phyloP scores from a whole-genome alignment of 2,888 invertebrate genomes.

The Dicycla oo region DNA sequence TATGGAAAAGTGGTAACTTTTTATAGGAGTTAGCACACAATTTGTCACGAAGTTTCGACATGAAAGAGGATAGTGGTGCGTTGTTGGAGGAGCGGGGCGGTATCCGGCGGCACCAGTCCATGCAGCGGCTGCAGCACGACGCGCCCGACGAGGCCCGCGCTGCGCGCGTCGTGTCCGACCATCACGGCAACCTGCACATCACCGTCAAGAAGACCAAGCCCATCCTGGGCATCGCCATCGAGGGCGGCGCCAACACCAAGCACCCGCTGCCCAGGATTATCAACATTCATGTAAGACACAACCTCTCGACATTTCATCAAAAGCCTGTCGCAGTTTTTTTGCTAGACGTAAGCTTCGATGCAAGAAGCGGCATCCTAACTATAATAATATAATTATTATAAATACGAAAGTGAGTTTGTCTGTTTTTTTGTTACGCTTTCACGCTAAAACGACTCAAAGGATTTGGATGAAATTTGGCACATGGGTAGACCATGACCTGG shows the following conservation, averaged over 20 bases:
- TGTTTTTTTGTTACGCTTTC: too few species aligned
- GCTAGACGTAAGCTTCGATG: neutral
- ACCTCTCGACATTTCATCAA: neutral
- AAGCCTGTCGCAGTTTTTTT: neutral
- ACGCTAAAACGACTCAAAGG: too few species aligned
- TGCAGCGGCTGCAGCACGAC: slow-evolving; percentile 93
- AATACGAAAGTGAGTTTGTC: too few species aligned
- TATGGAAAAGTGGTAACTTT: slow-evolving; percentile 48
- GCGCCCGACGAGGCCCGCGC: slow-evolving; percentile 87
- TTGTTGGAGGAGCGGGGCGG: slow-evolving; percentile 92
- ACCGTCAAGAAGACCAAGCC: slow-evolving; percentile 98
- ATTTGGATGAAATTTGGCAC: too few species aligned
- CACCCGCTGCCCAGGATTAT: slow-evolving; percentile 98
- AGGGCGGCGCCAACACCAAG: slow-evolving; percentile 98
- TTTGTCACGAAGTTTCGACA: slow-evolving; percentile 96
- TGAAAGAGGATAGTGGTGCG: slow-evolving; percentile 95
- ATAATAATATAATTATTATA: too few species aligned
- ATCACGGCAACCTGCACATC: slow-evolving; percentile 96
- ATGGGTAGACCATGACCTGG: too few species aligned
- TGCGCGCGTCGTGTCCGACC: slow-evolving; percentile 94
- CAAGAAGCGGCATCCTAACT: too few species aligned
- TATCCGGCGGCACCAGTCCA: slow-evolving; percentile 94
- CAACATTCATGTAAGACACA: slow-evolving; percentile 96
- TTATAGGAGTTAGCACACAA: slow-evolving; percentile 96
- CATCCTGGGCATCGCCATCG: slow-evolving; percentile 98